Base-by-base conservation (phyloP, 2,888 invertebrate species). In the Tetanocera ferruginea region DNA sequence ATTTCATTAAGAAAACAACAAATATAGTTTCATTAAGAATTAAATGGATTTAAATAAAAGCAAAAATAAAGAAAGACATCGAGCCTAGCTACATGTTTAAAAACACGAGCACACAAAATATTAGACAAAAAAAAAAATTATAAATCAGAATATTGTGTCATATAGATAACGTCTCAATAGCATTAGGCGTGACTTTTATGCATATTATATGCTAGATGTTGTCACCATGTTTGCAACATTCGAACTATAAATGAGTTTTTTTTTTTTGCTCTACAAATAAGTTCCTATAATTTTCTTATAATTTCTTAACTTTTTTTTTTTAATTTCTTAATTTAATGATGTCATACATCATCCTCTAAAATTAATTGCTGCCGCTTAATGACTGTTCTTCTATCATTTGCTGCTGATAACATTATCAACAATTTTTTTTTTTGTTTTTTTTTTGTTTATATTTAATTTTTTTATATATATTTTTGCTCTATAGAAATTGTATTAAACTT, bases 131-230 rank as follows among this genome's bases (percentile, higher is more conserved):
- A 60, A 19, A 23, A 49, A 43, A 23, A 28, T 28, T 28, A 8
- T 25, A 49, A 73, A 73, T 28, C 49, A 25, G 62, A 62, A 51
- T 51, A 73, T 62, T 73, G 62, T 73, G 73, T 73, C 73, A 73
- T 8, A 49, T 19, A 62, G 73, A 73, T 73, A 73, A 60, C 25
- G 43, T 31, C 25, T 49, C 60, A 60, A 34, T 62, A 57, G 49
- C 25, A 31, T 73, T 62, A 11, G 71, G 37, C 57, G 14, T 19
- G 37, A 55, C 37, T 52, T 28, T 66, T 43, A 17, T 60, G 60
- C 25, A 43, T 43, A 23, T 9, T 9, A 25, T 25, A 9, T 28
- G 57, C 25, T 25, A 2, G 57, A 23, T 28, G 23, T 23, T 60
- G 57, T 60, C 57, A 28, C 43, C 43, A 11, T 43, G 43, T 14